Evolutionary conservation across 2,888 invertebrate species (phyloP), one percentile per base, ranked within the genome.

Genomic region (Pachydiplax longipennis): DNA sequence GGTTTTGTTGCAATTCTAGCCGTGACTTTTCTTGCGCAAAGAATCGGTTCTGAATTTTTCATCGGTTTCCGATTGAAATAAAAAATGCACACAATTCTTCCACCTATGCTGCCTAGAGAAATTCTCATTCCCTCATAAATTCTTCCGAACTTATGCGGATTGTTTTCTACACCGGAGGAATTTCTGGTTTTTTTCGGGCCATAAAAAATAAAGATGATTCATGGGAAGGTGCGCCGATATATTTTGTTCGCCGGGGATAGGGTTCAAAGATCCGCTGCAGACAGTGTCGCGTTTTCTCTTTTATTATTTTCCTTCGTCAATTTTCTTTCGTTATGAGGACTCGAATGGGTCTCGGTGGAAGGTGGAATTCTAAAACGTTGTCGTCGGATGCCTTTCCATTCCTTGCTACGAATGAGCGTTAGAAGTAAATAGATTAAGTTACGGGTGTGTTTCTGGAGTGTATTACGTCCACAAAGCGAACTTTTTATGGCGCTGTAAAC

Each of bases 11-110:
- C 18, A 53, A 53, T 53, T 53, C 53, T 18, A 53, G 53, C 18
- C 18, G 53, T 53, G 3, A 18, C 53, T 18, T 53, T 53, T 53
- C 53, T 18, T 18, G 15, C 18, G 15, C 15, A 15, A 3, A 53
- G 53, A 53, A 87, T 37, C 61, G 87, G 61, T 37, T 22, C 58
- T 31, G 61, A 58, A 58, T 61, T 87, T 87, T 87, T 87, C 87
- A 87, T 87, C 61, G 87, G 58, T 87, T 87, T 87, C 87, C 87
- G 87, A 87, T 87, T 87, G 87, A 87, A 87, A 87, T 61, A 87
- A 87, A 61, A 87, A 53, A 53, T 18, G 15, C 53, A 5, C 18
- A 2, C 87, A 87, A 61, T 37, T 65, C 12, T 65, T n/a, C 87
- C 35, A 37, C 35, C 40, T 65, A 61, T 61, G 40, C 61, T 40